Conservation (phyloP, 2,797 vertebrate species). For the Pseudochirops corinnae region DNA sequence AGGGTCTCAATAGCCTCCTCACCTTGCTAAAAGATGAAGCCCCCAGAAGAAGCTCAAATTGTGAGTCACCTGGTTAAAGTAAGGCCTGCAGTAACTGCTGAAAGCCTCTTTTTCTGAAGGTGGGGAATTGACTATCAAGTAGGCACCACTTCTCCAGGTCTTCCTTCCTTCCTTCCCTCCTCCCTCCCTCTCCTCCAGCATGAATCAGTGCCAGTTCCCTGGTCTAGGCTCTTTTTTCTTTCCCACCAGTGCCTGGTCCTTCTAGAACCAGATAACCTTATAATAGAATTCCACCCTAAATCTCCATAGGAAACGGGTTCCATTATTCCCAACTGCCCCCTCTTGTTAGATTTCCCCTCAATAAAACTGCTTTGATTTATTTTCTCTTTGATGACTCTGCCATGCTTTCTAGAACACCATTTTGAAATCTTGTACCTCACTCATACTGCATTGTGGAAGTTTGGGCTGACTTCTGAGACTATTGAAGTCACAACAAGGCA, state of each 20-base stretch:
- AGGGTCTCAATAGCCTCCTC: not conserved
- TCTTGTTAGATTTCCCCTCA: not conserved
- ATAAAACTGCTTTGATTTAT: not conserved
- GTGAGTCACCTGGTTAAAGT: not conserved
- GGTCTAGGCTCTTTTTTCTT: not conserved
- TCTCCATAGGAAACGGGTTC: not conserved
- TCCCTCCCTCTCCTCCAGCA: too few species aligned
- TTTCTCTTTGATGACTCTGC: not conserved
- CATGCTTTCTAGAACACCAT: not conserved
- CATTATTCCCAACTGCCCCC: not conserved
- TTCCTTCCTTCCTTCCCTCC: not conserved
- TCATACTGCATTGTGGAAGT: not conserved
- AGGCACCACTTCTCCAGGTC: not conserved
- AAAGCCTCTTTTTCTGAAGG: not conserved
- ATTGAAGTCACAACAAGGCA: not conserved
- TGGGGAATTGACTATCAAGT: not conserved
- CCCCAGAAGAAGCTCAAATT: not conserved
- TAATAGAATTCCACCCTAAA: not conserved
- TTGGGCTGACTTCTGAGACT: not conserved
- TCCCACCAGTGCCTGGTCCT: not conserved
- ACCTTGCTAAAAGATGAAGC: not conserved
- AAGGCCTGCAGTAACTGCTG: not conserved
- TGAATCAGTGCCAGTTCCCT: not conserved
- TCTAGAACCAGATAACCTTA: not conserved
- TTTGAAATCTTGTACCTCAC: not conserved